phyloP scores from a whole-genome alignment of 2,797 vertebrate genomes.

The Uromys caudimaculatus region DNA sequence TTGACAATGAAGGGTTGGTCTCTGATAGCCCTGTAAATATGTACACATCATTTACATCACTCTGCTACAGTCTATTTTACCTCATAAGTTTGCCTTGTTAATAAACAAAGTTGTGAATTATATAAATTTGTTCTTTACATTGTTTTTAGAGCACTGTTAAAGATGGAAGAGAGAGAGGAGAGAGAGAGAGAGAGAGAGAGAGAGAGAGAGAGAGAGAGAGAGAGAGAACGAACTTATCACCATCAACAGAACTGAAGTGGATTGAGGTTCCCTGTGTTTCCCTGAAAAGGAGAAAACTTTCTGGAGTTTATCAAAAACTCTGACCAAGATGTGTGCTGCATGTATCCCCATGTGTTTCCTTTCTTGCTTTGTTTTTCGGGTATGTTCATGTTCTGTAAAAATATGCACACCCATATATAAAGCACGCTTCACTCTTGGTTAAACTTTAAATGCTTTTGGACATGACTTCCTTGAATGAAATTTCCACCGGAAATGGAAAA shows the following conservation, averaged over 20 bases:
- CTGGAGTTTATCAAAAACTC: neutral
- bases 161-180: neutral
- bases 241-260: neutral
- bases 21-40: neutral
- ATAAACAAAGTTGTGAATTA: neutral
- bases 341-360: neutral
- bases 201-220: accelerated
- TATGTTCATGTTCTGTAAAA: neutral
- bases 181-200: accelerated
- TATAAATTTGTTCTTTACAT: neutral
- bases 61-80: neutral
- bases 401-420: neutral
- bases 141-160: conserved; percentile 19
- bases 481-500: conserved; percentile 68
- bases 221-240: neutral
- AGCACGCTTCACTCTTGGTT: conserved; percentile 31
- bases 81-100: neutral
- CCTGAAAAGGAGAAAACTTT: neutral
- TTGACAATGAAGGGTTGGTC: neutral
- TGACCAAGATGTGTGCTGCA: neutral
- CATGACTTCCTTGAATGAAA: conserved; percentile 57
- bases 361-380: neutral
- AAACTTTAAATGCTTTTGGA: conserved; percentile 49
- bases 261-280: neutral
- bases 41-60: neutral